Evolutionary conservation across 2,797 vertebrate species (phyloP).

Genomic region (Philypnodon macrostomus): DNA sequence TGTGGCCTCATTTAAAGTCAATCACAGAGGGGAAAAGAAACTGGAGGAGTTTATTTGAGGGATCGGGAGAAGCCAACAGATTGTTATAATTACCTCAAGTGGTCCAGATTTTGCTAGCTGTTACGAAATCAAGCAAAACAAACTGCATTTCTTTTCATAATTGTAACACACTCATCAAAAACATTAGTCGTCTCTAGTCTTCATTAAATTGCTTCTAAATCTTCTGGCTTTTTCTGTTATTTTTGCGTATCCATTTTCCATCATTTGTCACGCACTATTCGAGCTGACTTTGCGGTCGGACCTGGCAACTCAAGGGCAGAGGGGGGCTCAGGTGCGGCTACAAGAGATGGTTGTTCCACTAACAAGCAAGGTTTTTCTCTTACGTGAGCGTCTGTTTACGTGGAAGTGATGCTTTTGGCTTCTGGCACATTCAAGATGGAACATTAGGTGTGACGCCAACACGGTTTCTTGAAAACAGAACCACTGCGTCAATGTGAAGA

Average conservation of each 20-base stretch:
- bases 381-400: slow-evolving; percentile 4
- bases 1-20: slow-evolving; percentile 36
- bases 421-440: neutral
- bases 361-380: slow-evolving; percentile 13
- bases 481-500: too few species aligned
- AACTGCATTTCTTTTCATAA: slow-evolving; percentile 2
- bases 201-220: slow-evolving; percentile 22
- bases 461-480: too few species aligned
- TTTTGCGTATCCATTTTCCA: slow-evolving; percentile 54
- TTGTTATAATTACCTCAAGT: slow-evolving; percentile 38
- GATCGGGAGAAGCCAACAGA: slow-evolving; percentile 23
- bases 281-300: slow-evolving; percentile 36
- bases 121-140: slow-evolving; percentile 22
- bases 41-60: slow-evolving; percentile 18
- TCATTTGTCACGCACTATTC: slow-evolving; percentile 37
- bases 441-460: neutral
- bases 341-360: slow-evolving; percentile 14
- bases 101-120: slow-evolving; percentile 15
- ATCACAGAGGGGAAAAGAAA: slow-evolving; percentile 31
- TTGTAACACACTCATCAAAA: neutral
- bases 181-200: slow-evolving; percentile 10
- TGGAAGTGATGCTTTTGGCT: neutral
- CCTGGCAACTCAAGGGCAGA: slow-evolving; percentile 2
- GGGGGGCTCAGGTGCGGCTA: slow-evolving; percentile 26
- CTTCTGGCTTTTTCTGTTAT: slow-evolving; percentile 35